These are phyloP conservation scores for Apis laboriosa DNA, from an alignment of 1,140 invertebrate genomes.

Conservation along the genomic window DNA sequence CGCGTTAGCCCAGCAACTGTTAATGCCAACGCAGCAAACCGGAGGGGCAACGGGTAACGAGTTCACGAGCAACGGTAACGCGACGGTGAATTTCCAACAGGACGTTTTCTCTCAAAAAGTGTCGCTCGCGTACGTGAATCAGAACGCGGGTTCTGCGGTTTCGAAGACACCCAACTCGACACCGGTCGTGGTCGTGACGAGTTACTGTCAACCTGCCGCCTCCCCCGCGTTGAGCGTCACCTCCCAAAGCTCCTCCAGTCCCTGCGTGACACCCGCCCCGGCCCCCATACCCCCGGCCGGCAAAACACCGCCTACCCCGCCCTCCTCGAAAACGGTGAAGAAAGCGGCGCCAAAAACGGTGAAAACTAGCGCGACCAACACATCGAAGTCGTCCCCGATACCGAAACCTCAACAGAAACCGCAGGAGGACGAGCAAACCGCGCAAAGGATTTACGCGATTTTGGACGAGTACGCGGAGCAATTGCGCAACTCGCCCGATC, in stretches of 20 bases:
- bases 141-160: constrained; percentile 52
- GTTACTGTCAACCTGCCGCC: constrained; percentile 83
- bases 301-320: constrained; percentile 71
- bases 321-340: constrained; percentile 81
- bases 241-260: constrained; percentile 84
- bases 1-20: constrained; percentile 73
- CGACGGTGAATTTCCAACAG: constrained; percentile 71
- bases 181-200: constrained; percentile 83
- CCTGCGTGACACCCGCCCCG: constrained; percentile 82
- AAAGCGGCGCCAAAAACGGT: constrained; percentile 82
- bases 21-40: constrained; percentile 74
- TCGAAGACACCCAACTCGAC: constrained; percentile 81
- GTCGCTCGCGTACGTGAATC: constrained; percentile 80
- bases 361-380: constrained; percentile 82
- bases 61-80: constrained; percentile 71
- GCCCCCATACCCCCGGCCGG: constrained; percentile 76
- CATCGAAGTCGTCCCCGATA: constrained; percentile 85
- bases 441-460: constrained; percentile 90
- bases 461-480: constrained; percentile 91
- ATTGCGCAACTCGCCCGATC: constrained; percentile 88
- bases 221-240: constrained; percentile 83
- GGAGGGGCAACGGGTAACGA: constrained; percentile 51
- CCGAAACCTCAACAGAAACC: constrained; percentile 88
- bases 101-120: constrained; percentile 77
- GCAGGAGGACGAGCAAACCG: constrained; percentile 90